These are phyloP conservation scores for Epinephelus coioides DNA, from an alignment of 2,797 vertebrate species.

Conservation along the genomic window DNA sequence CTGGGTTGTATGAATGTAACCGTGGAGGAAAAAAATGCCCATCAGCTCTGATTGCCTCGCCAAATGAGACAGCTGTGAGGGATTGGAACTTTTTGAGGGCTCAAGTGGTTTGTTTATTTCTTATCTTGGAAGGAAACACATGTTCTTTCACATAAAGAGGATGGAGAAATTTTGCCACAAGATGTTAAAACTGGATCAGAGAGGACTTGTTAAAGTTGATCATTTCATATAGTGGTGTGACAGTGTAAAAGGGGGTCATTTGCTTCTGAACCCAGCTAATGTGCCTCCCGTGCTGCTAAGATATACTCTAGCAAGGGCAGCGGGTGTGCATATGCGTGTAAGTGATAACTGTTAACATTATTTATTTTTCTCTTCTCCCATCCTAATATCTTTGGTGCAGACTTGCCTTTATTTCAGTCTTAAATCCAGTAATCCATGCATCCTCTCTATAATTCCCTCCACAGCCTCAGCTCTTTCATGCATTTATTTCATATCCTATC, in stretches of 20 bases:
- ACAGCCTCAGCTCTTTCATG: conserved; percentile 25
- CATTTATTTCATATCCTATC: conserved; percentile 40
- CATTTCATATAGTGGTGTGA: neutral
- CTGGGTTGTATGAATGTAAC: conserved; percentile 16
- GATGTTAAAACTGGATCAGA: neutral
- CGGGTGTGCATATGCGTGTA: neutral
- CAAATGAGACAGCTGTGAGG: conserved; percentile 5
- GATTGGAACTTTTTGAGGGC: conserved; percentile 10
- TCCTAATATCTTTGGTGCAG: conserved; percentile 8
- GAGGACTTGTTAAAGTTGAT: conserved; percentile 14
- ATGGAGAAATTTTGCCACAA: neutral
- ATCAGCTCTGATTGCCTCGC: neutral
- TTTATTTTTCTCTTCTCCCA: conserved; percentile 17
- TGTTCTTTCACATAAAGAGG: neutral
- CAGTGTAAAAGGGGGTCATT: neutral
- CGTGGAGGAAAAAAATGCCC: neutral
- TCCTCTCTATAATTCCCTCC: conserved; percentile 23
- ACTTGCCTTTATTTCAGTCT: conserved; percentile 32
- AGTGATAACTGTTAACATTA: conserved; percentile 10
- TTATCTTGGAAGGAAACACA: conserved; percentile 8
- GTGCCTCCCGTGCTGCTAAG: conserved; percentile 2
- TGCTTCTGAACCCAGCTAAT: conserved; percentile 11
- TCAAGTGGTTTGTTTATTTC: conserved; percentile 14
- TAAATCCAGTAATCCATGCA: conserved; percentile 32
- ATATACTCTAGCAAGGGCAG: neutral